Percentiles rank a stretch among this genome's conserved stretches.
Conservation (phyloP, 2,113 vertebrate species). For the Corydoras maculifer region DNA sequence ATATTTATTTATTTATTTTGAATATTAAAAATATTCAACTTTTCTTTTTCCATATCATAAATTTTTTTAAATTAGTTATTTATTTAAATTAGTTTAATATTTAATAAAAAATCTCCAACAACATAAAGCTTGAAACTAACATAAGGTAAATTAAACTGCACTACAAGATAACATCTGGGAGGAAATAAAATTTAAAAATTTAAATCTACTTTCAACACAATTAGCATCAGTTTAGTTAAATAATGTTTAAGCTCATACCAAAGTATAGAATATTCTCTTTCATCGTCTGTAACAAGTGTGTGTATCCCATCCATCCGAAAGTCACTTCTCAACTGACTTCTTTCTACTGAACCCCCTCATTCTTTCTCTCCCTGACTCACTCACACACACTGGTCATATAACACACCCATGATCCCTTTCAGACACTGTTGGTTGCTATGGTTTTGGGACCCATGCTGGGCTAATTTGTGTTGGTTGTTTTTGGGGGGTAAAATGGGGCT, state of each 20-base stretch:
- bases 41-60: too few species aligned
- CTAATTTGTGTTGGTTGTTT: constrained; percentile 62
- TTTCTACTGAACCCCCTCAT: not conserved
- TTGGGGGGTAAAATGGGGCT: constrained; percentile 15
- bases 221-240: not conserved
- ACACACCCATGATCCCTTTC: constrained; percentile 31
- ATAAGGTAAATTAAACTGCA: too few species aligned
- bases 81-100: too few species aligned
- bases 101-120: too few species aligned
- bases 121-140: too few species aligned
- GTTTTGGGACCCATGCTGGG: constrained; percentile 65
- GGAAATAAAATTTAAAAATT: not conserved
- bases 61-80: too few species aligned
- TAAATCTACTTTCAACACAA: not conserved
- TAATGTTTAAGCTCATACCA: constrained; percentile 18
- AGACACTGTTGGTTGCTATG: constrained; percentile 59
- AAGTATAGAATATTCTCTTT: constrained; percentile 1
- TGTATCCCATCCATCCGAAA: constrained; percentile 19
- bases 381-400: constrained; percentile 23
- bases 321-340: constrained; percentile 31
- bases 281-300: constrained; percentile 15
- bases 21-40: too few species aligned
- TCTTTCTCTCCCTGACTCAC: constrained; percentile 11
- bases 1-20: too few species aligned
- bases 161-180: too few species aligned